Percentiles rank a stretch among this genome's conserved stretches.
Evolutionary conservation across 2,113 vertebrate species (phyloP).

Genomic region (Phainopepla nitens): DNA sequence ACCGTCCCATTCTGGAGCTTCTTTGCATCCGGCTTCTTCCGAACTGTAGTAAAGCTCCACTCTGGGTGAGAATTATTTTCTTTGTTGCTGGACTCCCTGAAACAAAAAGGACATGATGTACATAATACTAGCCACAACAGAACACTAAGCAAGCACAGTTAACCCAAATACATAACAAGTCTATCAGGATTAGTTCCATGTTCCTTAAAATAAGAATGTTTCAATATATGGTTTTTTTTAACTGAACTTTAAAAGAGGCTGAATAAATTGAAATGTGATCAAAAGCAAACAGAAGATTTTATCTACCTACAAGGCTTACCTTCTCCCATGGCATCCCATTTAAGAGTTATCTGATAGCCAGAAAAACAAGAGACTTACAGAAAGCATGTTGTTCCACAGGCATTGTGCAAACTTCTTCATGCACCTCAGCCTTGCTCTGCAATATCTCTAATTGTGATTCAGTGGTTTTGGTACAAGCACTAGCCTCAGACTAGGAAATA

Average conservation of each 20-base stretch:
- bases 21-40: constrained; percentile 88
- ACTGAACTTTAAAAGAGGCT: neutral
- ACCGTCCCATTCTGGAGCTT: constrained; percentile 89
- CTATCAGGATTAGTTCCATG: neutral
- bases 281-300: neutral
- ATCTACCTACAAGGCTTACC: neutral
- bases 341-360: neutral
- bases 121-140: neutral
- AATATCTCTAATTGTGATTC: neutral
- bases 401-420: neutral
- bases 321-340: neutral
- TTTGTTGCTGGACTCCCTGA: constrained; percentile 87
- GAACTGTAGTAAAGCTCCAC: constrained; percentile 93
- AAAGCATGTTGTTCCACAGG: neutral
- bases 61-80: constrained; percentile 83
- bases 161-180: neutral
- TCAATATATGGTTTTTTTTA: no score
- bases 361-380: constrained; percentile 22
- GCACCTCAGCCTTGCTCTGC: neutral
- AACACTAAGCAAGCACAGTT: neutral
- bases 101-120: neutral
- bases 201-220: neutral
- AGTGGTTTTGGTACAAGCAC: constrained; percentile 44
- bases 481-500: constrained; percentile 52
- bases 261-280: neutral